Percentiles rank a stretch among this genome's conserved stretches.
Evolutionary conservation across 53 echinoderm and acorn worm species (phyloP).

Genomic region (Hippasteria phrygiana): DNA sequence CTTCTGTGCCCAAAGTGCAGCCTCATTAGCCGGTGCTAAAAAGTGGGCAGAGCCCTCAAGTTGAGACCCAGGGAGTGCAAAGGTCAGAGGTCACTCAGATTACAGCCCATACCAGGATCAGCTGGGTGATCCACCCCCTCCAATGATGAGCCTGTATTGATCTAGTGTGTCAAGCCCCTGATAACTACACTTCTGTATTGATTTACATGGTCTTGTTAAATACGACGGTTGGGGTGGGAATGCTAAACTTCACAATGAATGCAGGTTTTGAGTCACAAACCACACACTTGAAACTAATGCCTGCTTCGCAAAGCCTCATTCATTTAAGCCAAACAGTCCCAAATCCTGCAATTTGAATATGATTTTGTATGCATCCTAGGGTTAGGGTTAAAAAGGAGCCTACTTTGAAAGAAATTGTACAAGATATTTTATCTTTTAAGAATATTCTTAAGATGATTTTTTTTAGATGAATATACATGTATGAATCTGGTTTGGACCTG

Average conservation of each 20-base stretch:
- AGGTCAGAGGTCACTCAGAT: slow-evolving; percentile 57
- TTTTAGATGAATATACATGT: too few species aligned
- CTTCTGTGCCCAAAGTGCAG: not conserved
- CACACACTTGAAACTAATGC: not conserved
- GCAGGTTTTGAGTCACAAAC: not conserved
- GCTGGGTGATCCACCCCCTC: slow-evolving; percentile 31
- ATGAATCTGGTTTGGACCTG: too few species aligned
- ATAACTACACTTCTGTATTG: slow-evolving; percentile 64
- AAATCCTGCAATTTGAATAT: too few species aligned
- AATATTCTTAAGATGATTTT: too few species aligned
- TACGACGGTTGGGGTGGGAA: not conserved
- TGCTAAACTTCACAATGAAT: not conserved
- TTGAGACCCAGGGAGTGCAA: slow-evolving; percentile 35
- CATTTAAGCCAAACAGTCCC: too few species aligned
- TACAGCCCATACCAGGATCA: not conserved
- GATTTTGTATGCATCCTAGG: too few species aligned
- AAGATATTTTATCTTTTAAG: too few species aligned
- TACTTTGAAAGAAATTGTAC: too few species aligned
- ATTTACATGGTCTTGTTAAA: slow-evolving; percentile 47
- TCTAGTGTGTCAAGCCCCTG: slow-evolving; percentile 51
- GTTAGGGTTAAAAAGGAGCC: too few species aligned
- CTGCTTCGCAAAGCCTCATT: not conserved
- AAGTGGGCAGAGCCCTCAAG: slow-evolving; percentile 47
- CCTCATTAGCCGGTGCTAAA: not conserved
- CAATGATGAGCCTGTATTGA: slow-evolving; percentile 23